Evolutionary conservation across 2,113 vertebrate genomes (phyloP).

Genomic region (Urocynchramus pylzowi): DNA sequence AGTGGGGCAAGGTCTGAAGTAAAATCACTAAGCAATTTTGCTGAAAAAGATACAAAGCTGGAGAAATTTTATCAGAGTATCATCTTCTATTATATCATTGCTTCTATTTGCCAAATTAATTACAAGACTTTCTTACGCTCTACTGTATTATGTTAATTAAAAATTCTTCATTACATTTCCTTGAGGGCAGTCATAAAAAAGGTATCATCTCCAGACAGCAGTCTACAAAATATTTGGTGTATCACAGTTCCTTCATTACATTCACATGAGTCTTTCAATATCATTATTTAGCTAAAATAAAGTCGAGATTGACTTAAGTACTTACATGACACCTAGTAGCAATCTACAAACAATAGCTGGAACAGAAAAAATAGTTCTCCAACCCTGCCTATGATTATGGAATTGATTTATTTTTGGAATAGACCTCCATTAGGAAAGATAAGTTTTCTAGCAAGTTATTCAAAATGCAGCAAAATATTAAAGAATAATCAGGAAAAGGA

Average conservation of each 20-base stretch:
- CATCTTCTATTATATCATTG: background rate
- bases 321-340: background rate
- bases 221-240: background rate
- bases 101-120: background rate
- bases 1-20: background rate
- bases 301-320: background rate
- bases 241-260: background rate
- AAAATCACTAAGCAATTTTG: background rate
- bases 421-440: background rate
- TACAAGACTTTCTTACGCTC: background rate
- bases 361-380: background rate
- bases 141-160: background rate
- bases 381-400: background rate
- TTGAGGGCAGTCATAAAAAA: background rate
- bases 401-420: background rate
- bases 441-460: background rate
- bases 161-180: constrained; percentile 6
- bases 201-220: background rate
- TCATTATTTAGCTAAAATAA: background rate
- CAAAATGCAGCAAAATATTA: background rate
- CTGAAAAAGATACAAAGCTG: background rate
- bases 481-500: background rate
- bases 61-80: background rate
- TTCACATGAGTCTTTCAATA: background rate
- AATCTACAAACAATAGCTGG: background rate